Base-by-base conservation (phyloP, 2,113 vertebrate genomes). In the Malurus melanocephalus region DNA sequence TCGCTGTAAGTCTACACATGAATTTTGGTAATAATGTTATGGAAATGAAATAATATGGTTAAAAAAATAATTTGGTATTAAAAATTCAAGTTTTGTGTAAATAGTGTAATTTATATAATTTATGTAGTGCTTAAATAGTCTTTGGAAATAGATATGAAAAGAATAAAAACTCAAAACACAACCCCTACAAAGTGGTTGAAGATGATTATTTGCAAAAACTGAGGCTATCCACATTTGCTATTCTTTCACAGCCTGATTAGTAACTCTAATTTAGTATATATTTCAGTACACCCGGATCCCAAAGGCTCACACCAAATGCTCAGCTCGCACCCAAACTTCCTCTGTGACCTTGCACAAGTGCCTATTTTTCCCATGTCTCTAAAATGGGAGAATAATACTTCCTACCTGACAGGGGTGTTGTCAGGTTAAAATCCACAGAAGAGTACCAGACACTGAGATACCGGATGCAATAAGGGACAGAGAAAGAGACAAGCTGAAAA, bases 371-470 rank as follows among this genome's bases (percentile, higher is more conserved):
- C 74, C 7, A 0, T 26, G 60, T 76, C 79, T 90, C 16, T 84
- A 93, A 93, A 94, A 91, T 62, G 86, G 90, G 78, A 94, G 59
- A 90, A 90, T 90, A 75, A 89, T 82, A 11, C 74, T 61, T 93
- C 86, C 88, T 93, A 91, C 90, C 95, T 94, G 94, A 84, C 90
- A 93, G 27, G 38, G 83, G 8, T 80, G 83, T 79, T 93, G 69
- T 90, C 80, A 94, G 86, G 78, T 80, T 94, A 93, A 93, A 92
- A 93, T 94, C 94, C 94, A 89, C 67, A 33, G 87, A 82, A 90
- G 89, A 92, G 62, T 85, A 94, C 77, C 75, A 92, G 89, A 68
- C 43, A 81, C 46, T 75, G 76, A 78, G 62, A 81, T 88, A 91
- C 62, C 76, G 38, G 71, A 75, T 88, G 57, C 61, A 84, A 75